Conservation (phyloP, 2,888 invertebrate species). For the Morinoia aosen region DNA sequence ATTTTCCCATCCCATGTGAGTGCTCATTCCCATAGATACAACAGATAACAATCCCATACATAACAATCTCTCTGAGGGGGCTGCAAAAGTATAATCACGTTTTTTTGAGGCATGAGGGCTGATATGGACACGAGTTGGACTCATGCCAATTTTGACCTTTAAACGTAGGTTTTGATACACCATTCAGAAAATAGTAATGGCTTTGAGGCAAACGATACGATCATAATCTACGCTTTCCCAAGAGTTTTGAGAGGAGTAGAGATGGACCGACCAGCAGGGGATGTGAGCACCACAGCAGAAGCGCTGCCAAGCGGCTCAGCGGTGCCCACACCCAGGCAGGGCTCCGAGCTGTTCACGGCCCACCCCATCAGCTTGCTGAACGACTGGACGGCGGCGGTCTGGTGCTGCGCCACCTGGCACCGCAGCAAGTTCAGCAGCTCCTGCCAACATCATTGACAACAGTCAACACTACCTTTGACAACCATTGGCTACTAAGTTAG, state of each 20-base stretch:
- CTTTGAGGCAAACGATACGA: neutral
- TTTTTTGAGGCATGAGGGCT: no score
- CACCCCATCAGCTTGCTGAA: constrained; percentile 96
- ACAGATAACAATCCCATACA: no score
- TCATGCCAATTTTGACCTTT: no score
- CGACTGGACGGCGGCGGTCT: constrained; percentile 90
- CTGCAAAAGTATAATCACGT: no score
- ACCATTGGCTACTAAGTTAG: no score
- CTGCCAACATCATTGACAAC: neutral
- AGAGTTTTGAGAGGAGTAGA: neutral
- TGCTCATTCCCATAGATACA: no score
- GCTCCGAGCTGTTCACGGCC: constrained; percentile 88
- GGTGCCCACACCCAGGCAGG: constrained; percentile 87
- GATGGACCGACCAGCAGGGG: constrained; percentile 54
- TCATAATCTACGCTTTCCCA: no score
- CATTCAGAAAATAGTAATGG: neutral
- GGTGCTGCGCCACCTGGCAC: constrained; percentile 86
- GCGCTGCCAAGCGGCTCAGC: constrained; percentile 94
- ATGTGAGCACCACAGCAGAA: constrained; percentile 73
- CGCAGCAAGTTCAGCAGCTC: constrained; percentile 65
- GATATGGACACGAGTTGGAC: no score
- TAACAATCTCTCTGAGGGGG: no score
- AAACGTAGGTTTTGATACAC: neutral
- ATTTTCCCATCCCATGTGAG: no score
- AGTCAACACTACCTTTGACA: neutral